Evolutionary conservation across 2,113 vertebrate genomes (phyloP).

Genomic region (Notarius lentiginosus): DNA sequence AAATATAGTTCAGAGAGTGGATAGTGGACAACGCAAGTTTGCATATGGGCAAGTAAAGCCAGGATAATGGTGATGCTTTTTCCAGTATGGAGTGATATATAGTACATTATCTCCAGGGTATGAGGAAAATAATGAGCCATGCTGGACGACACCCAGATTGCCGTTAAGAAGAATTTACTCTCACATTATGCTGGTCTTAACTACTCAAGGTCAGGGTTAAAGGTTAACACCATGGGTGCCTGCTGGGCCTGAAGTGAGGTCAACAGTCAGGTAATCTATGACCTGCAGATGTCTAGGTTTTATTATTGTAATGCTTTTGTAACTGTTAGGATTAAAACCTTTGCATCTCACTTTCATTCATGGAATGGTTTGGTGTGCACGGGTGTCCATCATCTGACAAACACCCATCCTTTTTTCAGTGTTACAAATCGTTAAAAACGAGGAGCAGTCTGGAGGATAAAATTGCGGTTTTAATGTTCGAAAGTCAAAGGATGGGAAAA

Average conservation of each 20-base stretch:
- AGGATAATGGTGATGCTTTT: neutral
- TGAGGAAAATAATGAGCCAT: neutral
- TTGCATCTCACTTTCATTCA: neutral
- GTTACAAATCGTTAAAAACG: neutral
- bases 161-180: neutral
- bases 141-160: neutral
- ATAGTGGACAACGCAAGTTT: neutral
- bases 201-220: constrained; percentile 54
- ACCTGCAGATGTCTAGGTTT: constrained; percentile 23
- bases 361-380: neutral
- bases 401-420: too few relatives aligned
- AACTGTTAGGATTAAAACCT: neutral
- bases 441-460: neutral
- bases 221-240: constrained; percentile 53
- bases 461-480: neutral
- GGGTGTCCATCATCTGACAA: neutral
- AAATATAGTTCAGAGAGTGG: neutral
- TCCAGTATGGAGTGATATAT: neutral
- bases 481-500: neutral
- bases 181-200: constrained; percentile 32
- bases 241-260: constrained; percentile 41
- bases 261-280: constrained; percentile 56
- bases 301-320: neutral
- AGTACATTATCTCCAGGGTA: neutral
- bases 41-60: neutral